A percentile compares a stretch with the other conserved stretches of the same genome.
These are phyloP conservation scores for Gallinago solitaria DNA, from an alignment of 2,797 vertebrate species.

Conservation along the genomic window DNA sequence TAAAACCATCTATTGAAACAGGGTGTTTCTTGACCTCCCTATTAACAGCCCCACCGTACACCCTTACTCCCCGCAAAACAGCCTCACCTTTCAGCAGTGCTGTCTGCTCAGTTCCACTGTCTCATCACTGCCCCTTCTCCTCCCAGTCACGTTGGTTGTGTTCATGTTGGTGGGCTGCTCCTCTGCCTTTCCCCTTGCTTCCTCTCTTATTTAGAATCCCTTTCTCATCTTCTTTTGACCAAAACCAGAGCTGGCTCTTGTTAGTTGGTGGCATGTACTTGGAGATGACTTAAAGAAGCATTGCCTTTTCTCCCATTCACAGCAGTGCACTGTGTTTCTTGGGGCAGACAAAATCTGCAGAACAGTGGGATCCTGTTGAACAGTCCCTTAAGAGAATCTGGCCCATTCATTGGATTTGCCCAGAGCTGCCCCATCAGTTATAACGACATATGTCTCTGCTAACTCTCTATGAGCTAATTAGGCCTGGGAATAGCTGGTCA, in stretches of 20 bases:
- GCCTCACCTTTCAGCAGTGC: neutral
- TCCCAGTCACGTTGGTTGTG: rapidly evolving
- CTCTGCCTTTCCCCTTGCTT: neutral
- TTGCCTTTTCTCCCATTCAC: neutral
- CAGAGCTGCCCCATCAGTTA: neutral
- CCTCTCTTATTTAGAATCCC: neutral
- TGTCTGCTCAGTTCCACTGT: neutral
- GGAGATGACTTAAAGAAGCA: neutral
- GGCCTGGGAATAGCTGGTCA: neutral
- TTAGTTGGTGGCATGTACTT: neutral
- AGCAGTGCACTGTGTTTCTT: neutral
- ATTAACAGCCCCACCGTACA: neutral
- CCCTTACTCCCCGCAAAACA: neutral
- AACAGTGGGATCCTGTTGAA: neutral
- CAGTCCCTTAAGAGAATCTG: neutral
- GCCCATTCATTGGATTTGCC: neutral
- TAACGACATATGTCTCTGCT: neutral
- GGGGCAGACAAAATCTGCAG: neutral
- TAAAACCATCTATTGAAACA: neutral
- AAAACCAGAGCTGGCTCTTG: neutral
- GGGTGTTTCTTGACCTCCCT: neutral
- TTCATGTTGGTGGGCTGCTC: neutral
- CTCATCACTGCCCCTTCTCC: neutral
- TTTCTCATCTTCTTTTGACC: neutral
- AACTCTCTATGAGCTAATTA: neutral